Base-by-base conservation (phyloP, 2,113 vertebrate species). In the Sinocyclocheilus maitianheensis region DNA sequence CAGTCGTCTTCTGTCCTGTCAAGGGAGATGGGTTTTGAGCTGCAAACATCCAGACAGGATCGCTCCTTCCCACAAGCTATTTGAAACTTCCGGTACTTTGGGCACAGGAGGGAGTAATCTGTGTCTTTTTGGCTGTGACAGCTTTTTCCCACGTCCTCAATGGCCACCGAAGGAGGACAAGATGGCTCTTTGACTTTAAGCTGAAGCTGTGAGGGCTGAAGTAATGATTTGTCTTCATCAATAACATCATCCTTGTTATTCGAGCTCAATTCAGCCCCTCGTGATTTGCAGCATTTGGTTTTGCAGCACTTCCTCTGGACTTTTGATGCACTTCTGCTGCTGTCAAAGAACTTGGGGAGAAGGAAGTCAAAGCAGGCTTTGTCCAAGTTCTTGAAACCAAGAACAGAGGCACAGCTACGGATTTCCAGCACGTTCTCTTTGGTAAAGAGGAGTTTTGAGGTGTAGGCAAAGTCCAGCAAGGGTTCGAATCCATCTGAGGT, bases 291-390 rank as follows among this genome's bases (percentile, higher is more conserved):
- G 89, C 93, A 96, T 74, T 5, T 93, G 0, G 91, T 92, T 5
- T 93, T 92, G 86, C 96, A 97, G 72, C 96, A 97, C 5, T 95
- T 96, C 80, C 93, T 93, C 4, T 87, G 89, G 63, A 91, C 92
- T 40, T 93, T 91, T 4, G 89, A 91, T 3, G 91, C 87, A 77
- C 92, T 89, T 14, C 88, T 84, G 82, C 90, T 94, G 22, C 93
- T 94, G 86, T 96, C 94, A 87, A 95, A 94, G 91, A 97, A 97
- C 85, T 96, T 98, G 30, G 96, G 96, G 84, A 96, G 94, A 62
- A 99, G 95, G 90, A 99, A 99, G 84, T 97, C 96, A 90, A 99
- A 99, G 86, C 98, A 99, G 24, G 96, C 96, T 40, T 97, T 95
- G 75, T 99, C 97, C 18, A 99, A 93, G 87, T 99, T 96, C 87